These are phyloP conservation scores for Desmodus rotundus DNA, from an alignment of 2,113 vertebrate genomes.

Conservation along the genomic window DNA sequence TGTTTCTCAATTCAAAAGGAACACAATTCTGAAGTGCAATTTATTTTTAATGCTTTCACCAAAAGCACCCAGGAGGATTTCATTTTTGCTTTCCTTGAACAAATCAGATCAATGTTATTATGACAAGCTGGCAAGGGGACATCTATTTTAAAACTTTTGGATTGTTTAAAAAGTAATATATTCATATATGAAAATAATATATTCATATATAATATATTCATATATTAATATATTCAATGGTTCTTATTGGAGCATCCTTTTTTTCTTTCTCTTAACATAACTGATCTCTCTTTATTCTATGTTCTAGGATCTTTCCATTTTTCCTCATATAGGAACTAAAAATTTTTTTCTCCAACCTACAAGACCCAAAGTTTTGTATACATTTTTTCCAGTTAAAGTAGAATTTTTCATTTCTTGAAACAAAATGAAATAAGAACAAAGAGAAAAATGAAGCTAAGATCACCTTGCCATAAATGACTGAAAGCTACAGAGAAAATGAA, in stretches of 20 bases:
- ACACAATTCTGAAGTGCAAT: neutral
- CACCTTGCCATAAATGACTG: slow-evolving; percentile 44
- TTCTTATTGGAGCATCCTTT: neutral
- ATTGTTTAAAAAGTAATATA: slow-evolving; percentile 47
- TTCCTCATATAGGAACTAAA: neutral
- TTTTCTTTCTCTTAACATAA: neutral
- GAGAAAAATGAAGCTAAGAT: slow-evolving; percentile 56
- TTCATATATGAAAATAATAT: neutral
- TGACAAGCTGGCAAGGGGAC: neutral
- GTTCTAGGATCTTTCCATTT: neutral
- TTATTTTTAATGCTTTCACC: slow-evolving; percentile 49
- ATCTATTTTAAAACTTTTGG: slow-evolving; percentile 38
- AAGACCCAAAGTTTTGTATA: slow-evolving; percentile 10
- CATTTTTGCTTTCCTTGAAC: slow-evolving; percentile 14
- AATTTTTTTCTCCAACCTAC: slow-evolving; percentile 4
- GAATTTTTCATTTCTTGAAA: slow-evolving; percentile 55
- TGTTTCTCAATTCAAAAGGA: slow-evolving; percentile 41
- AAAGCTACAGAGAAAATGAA: slow-evolving; percentile 55
- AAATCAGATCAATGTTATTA: slow-evolving; percentile 52
- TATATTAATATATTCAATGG: neutral
- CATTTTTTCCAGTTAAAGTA: slow-evolving; percentile 44
- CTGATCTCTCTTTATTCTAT: slow-evolving; percentile 6
- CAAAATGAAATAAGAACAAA: slow-evolving; percentile 47
- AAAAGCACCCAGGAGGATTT: slow-evolving; percentile 40
- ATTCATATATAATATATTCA: neutral